Conservation (phyloP, 2,797 vertebrate genomes). For the Tamandua tetradactyla region DNA sequence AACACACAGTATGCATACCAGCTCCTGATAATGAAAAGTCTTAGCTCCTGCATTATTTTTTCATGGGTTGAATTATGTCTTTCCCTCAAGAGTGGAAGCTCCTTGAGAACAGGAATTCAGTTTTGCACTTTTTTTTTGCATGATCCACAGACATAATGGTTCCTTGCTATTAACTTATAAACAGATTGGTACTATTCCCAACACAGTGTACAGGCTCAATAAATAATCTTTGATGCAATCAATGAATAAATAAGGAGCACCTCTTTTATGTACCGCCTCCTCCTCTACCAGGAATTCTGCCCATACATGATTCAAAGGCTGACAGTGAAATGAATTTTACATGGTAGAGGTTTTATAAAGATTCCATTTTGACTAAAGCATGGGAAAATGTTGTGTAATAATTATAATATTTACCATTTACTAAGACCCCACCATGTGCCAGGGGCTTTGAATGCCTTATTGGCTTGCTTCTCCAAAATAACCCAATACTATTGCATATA, state of each 20-base stretch:
- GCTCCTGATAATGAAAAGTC: not conserved
- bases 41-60: not conserved
- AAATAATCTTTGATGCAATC: not conserved
- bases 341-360: not conserved
- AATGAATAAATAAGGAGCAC: not conserved
- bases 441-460: not conserved
- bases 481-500: not conserved
- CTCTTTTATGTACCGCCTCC: not conserved
- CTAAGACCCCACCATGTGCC: not conserved
- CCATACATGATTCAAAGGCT: not conserved
- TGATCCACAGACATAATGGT: not conserved
- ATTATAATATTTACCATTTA: not conserved
- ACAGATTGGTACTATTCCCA: not conserved
- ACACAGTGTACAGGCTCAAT: not conserved
- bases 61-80: not conserved
- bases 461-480: slow-evolving; percentile 6
- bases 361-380: slow-evolving; percentile 35
- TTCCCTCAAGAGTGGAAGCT: not conserved
- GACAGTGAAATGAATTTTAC: not conserved
- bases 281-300: not conserved
- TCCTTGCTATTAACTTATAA: not conserved
- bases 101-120: not conserved
- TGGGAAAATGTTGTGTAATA: not conserved
- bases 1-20: not conserved
- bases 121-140: not conserved